These are phyloP conservation scores for Leptinotarsa undecemlineata DNA, from an alignment of 1,140 invertebrate species.

Conservation along the genomic window DNA sequence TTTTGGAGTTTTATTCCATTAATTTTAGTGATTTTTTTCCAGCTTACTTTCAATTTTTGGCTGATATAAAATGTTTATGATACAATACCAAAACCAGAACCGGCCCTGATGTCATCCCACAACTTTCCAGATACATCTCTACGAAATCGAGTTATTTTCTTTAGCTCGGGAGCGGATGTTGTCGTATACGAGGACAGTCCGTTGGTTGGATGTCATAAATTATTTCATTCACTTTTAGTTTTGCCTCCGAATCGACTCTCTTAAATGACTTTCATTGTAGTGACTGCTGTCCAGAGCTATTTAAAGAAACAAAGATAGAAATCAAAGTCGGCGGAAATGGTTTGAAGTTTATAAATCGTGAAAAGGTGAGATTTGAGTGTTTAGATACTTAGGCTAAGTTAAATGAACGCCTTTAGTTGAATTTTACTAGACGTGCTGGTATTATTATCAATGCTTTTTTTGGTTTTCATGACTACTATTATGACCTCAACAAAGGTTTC, in stretches of 20 bases:
- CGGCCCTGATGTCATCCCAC: slow-evolving; percentile 13
- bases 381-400: too few species aligned
- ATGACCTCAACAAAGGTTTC: too few species aligned
- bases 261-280: slow-evolving; percentile 11
- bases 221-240: slow-evolving; percentile 29
- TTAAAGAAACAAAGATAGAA: not conserved
- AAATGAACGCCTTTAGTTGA: too few species aligned
- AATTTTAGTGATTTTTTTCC: too few species aligned
- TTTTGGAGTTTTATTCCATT: too few species aligned
- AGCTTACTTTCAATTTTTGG: too few species aligned
- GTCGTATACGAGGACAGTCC: slow-evolving; percentile 25
- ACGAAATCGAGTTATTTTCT: slow-evolving; percentile 29
- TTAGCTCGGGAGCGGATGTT: slow-evolving; percentile 25
- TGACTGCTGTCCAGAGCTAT: not conserved
- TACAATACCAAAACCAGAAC: not conserved
- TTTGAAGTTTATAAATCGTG: not conserved
- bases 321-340: not conserved
- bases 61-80: too few species aligned
- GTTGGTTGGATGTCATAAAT: slow-evolving; percentile 23
- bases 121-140: slow-evolving; percentile 27
- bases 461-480: too few species aligned
- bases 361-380: too few species aligned
- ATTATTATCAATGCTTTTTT: too few species aligned
- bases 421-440: too few species aligned
- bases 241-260: not conserved